Evolutionary conservation across 2,888 invertebrate genomes (phyloP), one percentile per base, ranked within the genome.

Genomic region (Xestia c-nigrum): DNA sequence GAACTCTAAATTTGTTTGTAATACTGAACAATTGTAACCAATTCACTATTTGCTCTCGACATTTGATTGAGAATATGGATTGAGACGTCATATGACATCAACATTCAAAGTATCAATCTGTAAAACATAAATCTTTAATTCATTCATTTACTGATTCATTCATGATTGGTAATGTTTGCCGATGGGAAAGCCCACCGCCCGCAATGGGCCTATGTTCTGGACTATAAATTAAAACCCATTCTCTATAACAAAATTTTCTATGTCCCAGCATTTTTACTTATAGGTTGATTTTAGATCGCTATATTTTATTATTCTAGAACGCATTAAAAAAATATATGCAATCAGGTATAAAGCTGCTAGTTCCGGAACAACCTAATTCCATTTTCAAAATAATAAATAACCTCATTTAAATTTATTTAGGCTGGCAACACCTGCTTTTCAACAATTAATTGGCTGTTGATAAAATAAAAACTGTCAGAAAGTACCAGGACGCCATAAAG

Each of bases 371-470:
- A 81, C 55, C 73, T 63, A 65, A 69, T 81, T 77, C 61, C 50
- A 67, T 73, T 73, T 71, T 47, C 7, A 21, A 40, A 50, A 63
- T 7, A 68, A 57, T 65, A 69, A 61, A 74, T 64, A 70, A 69
- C 31, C 12, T 61, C 38, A 47, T 72, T 78, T 12, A 67, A 52
- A 81, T 68, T 5, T 66, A 59, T 43, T 24, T 55, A 71, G n/a
- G 61, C 63, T 86, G 55, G 65, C 61, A 73, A 72, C 84, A 84
- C 83, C 86, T 84, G 86, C 72, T 86, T 52, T 72, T 73, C 2
- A 50, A 71, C 21, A 68, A 74, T 63, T 66, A 73, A 84, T 86
- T 71, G 79, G 68, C 75, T 71, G 79, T 79, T 83, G 72, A 83
- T 67, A 74, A 69, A 64, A 86, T 84, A 75, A 74, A 82, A 75